Base-by-base conservation (phyloP, 2,888 invertebrate genomes). In the Drosophila borborema region DNA sequence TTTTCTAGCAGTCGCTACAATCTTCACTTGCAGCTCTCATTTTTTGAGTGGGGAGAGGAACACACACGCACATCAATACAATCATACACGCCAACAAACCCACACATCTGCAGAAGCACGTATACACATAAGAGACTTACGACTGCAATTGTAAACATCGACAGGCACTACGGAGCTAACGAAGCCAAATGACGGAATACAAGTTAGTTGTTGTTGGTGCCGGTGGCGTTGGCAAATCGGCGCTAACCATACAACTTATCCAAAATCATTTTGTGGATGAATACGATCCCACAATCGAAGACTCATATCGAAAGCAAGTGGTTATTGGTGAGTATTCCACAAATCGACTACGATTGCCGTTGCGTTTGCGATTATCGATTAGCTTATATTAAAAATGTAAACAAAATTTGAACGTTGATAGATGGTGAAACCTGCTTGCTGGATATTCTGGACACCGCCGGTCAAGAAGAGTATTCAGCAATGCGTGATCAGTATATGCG, bases 401-500 rank as follows among this genome's bases (percentile, higher is more conserved):
- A 46, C 40, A 60, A 70, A 14, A 70, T 40, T 45, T 46, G 40
- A 31, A 48, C 18, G 20, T 95, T 96, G 79, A 95, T 96, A 93
- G 99, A 99, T 94, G 99, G 99, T 59, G 99, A 99, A 94, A 99
- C 99, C 82, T 99, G 99, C 94, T 95, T 99, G 89, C 94, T 99
- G 91, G 99, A 99, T 94, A 99, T 99, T 92, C 95, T 99, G 92
- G 99, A 99, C 93, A 99, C 99, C 74, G 99, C 99, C 63, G 99
- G 99, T 78, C 99, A 99, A 95, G 99, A 99, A 94, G 99, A 99
- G 94, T 99, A 99, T 94, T 98, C 99, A 92, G 99, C 99, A 83
- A 99, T 99, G 99, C 94, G 99, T 91, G 99, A 99, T 94, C 99
- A 99, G 95, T 99, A 99, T 94, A 99, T 99, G 99, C 95, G 99